Evolutionary conservation across 1,140 invertebrate species (phyloP).

Genomic region (Melanaphis sacchari): DNA sequence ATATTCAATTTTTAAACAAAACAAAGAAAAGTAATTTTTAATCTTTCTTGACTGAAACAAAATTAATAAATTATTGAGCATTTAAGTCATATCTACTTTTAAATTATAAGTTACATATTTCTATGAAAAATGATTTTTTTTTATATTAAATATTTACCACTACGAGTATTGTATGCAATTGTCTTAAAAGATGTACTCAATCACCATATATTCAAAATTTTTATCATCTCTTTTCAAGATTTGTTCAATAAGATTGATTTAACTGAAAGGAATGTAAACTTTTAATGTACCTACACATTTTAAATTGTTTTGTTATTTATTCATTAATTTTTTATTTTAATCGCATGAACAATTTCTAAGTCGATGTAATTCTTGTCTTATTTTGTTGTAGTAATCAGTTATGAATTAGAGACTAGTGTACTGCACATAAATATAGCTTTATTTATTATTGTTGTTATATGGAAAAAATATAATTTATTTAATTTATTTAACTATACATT

Average conservation of each 20-base stretch:
- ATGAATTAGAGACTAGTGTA: not conserved
- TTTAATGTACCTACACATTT: not conserved
- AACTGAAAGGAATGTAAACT: not conserved
- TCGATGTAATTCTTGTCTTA: not conserved
- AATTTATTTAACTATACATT: not conserved
- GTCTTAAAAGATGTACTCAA: not conserved
- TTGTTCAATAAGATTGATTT: slow-evolving; percentile 34
- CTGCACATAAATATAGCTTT: not conserved
- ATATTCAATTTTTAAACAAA: not conserved
- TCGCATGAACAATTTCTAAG: slow-evolving; percentile 19
- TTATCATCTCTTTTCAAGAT: slow-evolving; percentile 15
- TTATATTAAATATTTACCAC: not conserved
- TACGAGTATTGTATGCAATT: not conserved
- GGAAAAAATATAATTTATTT: not conserved
- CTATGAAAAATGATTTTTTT: not conserved
- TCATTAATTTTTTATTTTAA: slow-evolving; percentile 36
- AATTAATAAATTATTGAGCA: not conserved
- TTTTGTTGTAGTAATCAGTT: not conserved
- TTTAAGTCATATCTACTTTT: not conserved
- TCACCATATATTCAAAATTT: slow-evolving; percentile 23
- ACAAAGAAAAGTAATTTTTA: slow-evolving; percentile 2
- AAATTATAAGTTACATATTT: not conserved
- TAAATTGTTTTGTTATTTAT: slow-evolving; percentile 11
- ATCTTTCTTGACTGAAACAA: not conserved
- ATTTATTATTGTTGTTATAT: not conserved